Evolutionary conservation across 2,797 vertebrate species (phyloP).

Genomic region (Pantherophis vulpinus): DNA sequence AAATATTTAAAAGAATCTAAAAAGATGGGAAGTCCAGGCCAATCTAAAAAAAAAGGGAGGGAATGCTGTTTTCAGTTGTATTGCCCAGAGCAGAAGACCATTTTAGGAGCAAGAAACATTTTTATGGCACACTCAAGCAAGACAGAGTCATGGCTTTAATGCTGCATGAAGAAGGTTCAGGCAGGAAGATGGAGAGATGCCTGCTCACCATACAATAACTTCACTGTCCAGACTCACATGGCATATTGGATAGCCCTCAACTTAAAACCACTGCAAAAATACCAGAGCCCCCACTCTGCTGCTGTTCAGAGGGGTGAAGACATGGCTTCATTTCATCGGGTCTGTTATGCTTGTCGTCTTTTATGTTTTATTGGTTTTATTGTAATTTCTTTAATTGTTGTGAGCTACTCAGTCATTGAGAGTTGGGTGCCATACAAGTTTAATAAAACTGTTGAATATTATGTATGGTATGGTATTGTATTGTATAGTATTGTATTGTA

Average conservation of each 20-base stretch:
- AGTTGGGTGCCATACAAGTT: not conserved
- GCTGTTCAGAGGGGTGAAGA: not conserved
- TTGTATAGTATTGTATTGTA: too few relatives aligned
- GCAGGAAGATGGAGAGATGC: not conserved
- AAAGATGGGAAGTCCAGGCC: slow-evolving; percentile 27
- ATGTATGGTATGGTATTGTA: not conserved
- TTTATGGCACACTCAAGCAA: not conserved
- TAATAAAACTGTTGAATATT: not conserved
- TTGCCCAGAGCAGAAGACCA: not conserved
- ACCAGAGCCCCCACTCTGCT: not conserved
- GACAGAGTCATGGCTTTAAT: not conserved
- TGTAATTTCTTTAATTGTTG: not conserved
- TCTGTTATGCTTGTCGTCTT: not conserved
- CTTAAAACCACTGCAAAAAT: not conserved
- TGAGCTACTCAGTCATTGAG: not conserved
- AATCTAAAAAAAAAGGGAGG: slow-evolving; percentile 28
- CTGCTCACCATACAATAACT: not conserved
- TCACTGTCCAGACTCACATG: not conserved
- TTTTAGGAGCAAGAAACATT: not conserved
- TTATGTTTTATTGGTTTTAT: not conserved
- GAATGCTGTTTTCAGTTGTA: slow-evolving; percentile 4
- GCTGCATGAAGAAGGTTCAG: not conserved
- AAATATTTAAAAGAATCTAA: slow-evolving; percentile 29
- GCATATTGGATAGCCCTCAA: not conserved
- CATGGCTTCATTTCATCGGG: not conserved